phyloP scores from a whole-genome alignment of 1,140 invertebrate genomes.

The Cydia pomonella region DNA sequence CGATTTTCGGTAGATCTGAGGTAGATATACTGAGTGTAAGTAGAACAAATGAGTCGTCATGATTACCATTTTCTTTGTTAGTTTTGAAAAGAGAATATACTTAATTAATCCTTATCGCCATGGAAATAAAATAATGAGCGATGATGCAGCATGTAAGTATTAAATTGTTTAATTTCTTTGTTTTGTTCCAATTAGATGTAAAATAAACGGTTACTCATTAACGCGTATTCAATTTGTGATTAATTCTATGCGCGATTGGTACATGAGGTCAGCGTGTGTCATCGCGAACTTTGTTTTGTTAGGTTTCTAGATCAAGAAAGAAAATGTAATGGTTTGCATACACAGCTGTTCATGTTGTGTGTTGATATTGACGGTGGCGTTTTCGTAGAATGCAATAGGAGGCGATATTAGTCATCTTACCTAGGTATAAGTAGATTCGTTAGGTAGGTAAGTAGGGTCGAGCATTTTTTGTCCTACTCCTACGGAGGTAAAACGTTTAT shows the following conservation, averaged over 20 bases:
- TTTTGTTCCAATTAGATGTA: conserved; percentile 6
- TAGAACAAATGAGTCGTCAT: neutral
- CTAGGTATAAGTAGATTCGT: no score
- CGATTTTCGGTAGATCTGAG: no score
- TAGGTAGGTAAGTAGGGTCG: no score
- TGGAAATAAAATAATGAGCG: conserved; percentile 2
- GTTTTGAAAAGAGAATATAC: neutral
- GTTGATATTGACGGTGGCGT: neutral
- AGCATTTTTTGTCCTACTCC: no score
- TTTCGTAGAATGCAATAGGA: neutral
- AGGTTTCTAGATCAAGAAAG: neutral
- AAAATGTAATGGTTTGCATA: neutral
- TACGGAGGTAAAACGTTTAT: no score
- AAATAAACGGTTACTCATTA: conserved; percentile 16
- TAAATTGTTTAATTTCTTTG: conserved; percentile 6
- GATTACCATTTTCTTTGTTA: conserved; percentile 14
- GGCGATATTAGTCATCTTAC: neutral
- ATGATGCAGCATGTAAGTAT: neutral
- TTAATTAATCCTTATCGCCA: neutral
- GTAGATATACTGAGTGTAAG: neutral
- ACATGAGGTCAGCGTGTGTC: conserved; percentile 10
- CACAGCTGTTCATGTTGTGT: conserved; percentile 2
- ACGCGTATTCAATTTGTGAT: neutral
- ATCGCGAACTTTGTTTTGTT: neutral
- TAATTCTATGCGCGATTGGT: neutral